Base-by-base conservation (phyloP, 2,888 invertebrate genomes). In the Cheilosia vulpina region DNA sequence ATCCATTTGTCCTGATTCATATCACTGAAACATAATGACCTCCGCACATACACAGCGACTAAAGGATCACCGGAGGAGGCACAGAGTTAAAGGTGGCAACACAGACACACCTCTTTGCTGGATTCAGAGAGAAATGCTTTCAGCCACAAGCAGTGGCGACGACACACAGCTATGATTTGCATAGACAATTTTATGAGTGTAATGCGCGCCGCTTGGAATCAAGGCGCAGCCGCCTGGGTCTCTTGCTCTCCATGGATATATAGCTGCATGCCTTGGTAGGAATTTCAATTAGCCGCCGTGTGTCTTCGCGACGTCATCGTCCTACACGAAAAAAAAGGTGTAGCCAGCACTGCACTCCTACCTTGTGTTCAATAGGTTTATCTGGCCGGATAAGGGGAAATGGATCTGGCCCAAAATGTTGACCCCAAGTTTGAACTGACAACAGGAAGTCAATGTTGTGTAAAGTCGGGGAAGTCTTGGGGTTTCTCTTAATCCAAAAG, bases 111-210 rank as follows among this genome's bases (percentile, higher is more conserved):
- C 83, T 83, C 83, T 72, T 78, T 73, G 7, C 15, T 52, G 72
- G 72, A 50, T 78, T 72, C 55, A 41, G 55, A 73, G 72, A 57
- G 72, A 78, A 83, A 83, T 83, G 78, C 83, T 78, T 83, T 73
- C 83, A 71, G 50, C 66, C 55, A 19, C 24, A 17, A 24, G 15
- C n/a, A 21, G 38, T 52, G 47, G 45, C 62, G 24, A 9, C 24
- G 21, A 21, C 41, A 19, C 11, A 47, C n/a, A 15, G 38, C 69
- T 45, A 76, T 76, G 60, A 82, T 83, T 83, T 83, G 83, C 83
- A 83, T 83, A 83, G 72, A 78, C 50, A 73, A 71, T 71, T 66
- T 83, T 78, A 77, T 68, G 68, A 77, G 62, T 53, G 68, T 63
- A 21, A 52, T 60, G 52, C 62, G 31, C 31, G 31, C 31, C 66